Evolutionary conservation across 1,140 invertebrate species (phyloP).

Genomic region (Hirudo medicinalis): DNA sequence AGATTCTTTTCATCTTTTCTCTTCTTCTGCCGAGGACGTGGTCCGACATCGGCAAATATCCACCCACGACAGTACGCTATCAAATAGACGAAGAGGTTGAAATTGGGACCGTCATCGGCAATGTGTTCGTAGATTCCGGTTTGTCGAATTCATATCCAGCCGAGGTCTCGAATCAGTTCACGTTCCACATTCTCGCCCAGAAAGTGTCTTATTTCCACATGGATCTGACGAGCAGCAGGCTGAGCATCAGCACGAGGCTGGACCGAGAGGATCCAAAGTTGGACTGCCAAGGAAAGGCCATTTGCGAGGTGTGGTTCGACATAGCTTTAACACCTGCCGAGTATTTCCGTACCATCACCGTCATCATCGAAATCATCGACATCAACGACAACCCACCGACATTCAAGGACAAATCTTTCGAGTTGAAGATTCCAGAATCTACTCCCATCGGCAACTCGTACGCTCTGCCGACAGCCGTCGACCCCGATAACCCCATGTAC

Average conservation of each 20-base stretch:
- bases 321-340: conserved; percentile 14
- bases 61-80: conserved; percentile 12
- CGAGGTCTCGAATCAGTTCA: neutral
- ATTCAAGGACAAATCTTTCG: neutral
- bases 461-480: conserved; percentile 25
- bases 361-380: conserved; percentile 18
- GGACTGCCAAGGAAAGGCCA: conserved; percentile 5
- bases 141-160: conserved; percentile 9
- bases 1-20: no score
- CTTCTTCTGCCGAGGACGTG: no score
- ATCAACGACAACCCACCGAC: conserved; percentile 22
- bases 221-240: neutral
- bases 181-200: conserved; percentile 15
- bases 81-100: conserved; percentile 19
- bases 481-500: conserved; percentile 22
- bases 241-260: conserved; percentile 9
- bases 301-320: conserved; percentile 15
- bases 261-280: conserved; percentile 15
- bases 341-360: conserved; percentile 5
- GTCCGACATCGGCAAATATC: neutral
- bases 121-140: conserved; percentile 13
- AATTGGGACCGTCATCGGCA: conserved; percentile 17
- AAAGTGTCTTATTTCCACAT: conserved; percentile 13
- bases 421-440: conserved; percentile 15
- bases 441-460: conserved; percentile 17